These are phyloP conservation scores for Catotricha subobsoleta DNA, from an alignment of 2,888 invertebrate species.

Conservation along the genomic window DNA sequence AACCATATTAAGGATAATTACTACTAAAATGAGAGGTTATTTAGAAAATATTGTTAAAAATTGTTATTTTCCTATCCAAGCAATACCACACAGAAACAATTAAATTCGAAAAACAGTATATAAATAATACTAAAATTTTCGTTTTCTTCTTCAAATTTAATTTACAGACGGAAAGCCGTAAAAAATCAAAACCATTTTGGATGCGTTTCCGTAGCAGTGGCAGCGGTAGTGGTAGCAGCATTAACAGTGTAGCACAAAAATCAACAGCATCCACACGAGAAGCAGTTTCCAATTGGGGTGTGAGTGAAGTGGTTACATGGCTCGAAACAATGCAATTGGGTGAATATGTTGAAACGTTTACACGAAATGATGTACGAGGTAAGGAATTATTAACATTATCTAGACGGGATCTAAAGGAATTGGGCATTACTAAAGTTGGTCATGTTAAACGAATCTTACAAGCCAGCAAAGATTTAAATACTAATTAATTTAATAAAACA, in stretches of 20 bases:
- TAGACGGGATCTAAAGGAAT: constrained; percentile 69
- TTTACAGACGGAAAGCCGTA: constrained; percentile 31
- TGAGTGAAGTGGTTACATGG: constrained; percentile 81
- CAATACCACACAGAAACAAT: too few relatives aligned
- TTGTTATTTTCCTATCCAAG: too few relatives aligned
- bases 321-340: constrained; percentile 70
- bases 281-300: constrained; percentile 54
- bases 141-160: constrained; percentile 4
- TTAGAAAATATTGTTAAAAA: too few relatives aligned
- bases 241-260: constrained; percentile 9
- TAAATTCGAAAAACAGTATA: too few relatives aligned
- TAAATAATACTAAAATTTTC: too few relatives aligned
- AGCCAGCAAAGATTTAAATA: constrained; percentile 64
- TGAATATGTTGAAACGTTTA: constrained; percentile 82
- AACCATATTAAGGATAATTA: too few relatives aligned
- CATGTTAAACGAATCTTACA: constrained; percentile 89
- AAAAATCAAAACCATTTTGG: constrained; percentile 51
- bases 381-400: constrained; percentile 73
- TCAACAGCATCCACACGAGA: constrained; percentile 29
- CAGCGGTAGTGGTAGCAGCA: constrained; percentile 19
- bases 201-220: constrained; percentile 38
- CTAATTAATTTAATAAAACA: constrained; percentile 19
- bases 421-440: constrained; percentile 88
- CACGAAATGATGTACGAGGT: constrained; percentile 81
- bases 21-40: too few relatives aligned